These are phyloP conservation scores for Drosophila kuntzei DNA, from an alignment of 2,888 invertebrate genomes.

Conservation along the genomic window DNA sequence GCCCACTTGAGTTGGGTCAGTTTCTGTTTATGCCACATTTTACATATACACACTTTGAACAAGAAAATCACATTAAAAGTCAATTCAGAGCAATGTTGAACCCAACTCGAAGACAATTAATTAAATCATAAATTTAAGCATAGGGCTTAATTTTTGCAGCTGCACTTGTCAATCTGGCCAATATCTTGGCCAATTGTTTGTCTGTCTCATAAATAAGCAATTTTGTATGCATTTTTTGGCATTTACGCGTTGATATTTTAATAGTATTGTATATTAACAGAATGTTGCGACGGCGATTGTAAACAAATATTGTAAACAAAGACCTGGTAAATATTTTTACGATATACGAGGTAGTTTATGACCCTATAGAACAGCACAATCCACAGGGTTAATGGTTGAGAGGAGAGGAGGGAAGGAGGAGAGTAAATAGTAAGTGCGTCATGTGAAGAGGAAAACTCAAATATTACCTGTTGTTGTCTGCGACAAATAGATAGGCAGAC, in stretches of 20 bases:
- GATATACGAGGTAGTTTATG: slow-evolving; percentile 63
- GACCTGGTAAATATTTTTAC: slow-evolving; percentile 64
- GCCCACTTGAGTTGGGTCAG: slow-evolving; percentile 52
- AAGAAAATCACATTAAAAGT: slow-evolving; percentile 40
- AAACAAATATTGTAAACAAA: slow-evolving; percentile 75
- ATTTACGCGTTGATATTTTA: slow-evolving; percentile 58
- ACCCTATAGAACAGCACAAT: slow-evolving; percentile 25
- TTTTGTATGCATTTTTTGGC: slow-evolving; percentile 53
- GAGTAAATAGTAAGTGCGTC: slow-evolving; percentile 40
- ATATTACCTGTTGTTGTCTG: slow-evolving; percentile 35
- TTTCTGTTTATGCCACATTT: slow-evolving; percentile 8
- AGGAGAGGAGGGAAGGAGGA: background rate
- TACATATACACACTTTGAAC: slow-evolving; percentile 7
- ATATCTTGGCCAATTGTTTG: background rate
- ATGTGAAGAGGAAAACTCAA: slow-evolving; percentile 34
- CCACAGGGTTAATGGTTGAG: slow-evolving; percentile 3
- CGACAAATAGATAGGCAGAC: background rate
- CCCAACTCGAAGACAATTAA: slow-evolving; percentile 24
- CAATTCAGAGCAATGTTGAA: background rate
- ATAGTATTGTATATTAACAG: slow-evolving; percentile 57
- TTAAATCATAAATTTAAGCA: slow-evolving; percentile 19
- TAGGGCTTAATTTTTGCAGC: background rate
- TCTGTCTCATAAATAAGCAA: slow-evolving; percentile 5
- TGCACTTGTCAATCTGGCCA: slow-evolving; percentile 10
- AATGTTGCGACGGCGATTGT: slow-evolving; percentile 51